Base-by-base conservation (phyloP, 2,888 invertebrate genomes). In the Drosophila kambysellisi region DNA sequence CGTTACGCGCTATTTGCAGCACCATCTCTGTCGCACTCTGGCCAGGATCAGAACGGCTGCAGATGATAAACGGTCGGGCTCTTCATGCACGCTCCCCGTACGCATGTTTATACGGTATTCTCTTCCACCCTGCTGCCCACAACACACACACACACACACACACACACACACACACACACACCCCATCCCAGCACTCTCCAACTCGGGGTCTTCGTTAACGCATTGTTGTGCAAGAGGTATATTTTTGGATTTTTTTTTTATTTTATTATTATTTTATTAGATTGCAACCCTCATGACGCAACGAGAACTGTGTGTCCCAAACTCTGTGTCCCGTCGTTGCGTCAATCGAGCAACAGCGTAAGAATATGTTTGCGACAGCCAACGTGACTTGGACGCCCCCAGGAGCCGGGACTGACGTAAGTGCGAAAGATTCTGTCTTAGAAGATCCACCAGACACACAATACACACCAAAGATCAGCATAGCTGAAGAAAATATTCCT, bases 211-310 rank as follows among this genome's bases (percentile, higher is more conserved):
- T 17, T 8, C 25, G 15, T 15, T 9, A 43, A 54, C 48, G 64
- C 69, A 75, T 77, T 80, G 77, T 77, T 70, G 64, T 59, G 70
- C 57, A 68, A 62, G 71, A 68, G 63, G 74, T 73, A 20, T 20
- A 20, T 20, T 43, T 20, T 11, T 3, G 11, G 11, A 43, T 43
- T 43, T 41, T 2, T 4, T 41, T 41, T 9, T n/a, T 41, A 20
- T 74, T 71, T 83, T 87, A 82, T 84, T 87, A 87, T 87, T 84
- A 88, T 88, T 88, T 84, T 83, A 84, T 84, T 84, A 84, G 88
- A 84, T 88, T 88, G 83, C 85, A 85, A 85, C 85, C 85, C 85
- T 77, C 74, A 48, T 61, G 57, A 39, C 64, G 72, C 53, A 50
- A 57, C 50, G 51, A 59, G 63, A 51, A 66, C 52, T 58, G 66